These are phyloP conservation scores for Porites rus DNA, from an alignment of 92 coral and sea anemone species.

Conservation along the genomic window DNA sequence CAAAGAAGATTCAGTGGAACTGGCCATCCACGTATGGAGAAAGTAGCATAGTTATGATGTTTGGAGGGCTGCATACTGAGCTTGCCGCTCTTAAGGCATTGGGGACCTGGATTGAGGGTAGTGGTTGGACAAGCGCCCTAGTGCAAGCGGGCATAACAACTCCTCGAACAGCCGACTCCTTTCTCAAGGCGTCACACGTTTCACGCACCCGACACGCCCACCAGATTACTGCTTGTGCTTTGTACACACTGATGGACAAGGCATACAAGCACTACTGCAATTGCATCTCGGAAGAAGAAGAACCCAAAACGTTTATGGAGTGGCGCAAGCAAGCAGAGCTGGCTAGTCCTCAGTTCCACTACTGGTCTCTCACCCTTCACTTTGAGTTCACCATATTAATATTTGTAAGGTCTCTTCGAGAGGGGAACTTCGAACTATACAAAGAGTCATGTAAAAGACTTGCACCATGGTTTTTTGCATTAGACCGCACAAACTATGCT, in stretches of 20 bases:
- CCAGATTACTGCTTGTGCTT: constrained; percentile 47
- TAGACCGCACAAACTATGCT: constrained; percentile 48
- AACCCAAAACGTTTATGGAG: constrained; percentile 3
- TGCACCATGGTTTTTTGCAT: constrained; percentile 51
- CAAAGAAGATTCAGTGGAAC: constrained; percentile 54
- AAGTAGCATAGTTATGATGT: background rate
- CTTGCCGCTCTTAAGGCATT: constrained; percentile 39
- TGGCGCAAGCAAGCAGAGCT: constrained; percentile 10
- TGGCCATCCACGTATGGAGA: background rate
- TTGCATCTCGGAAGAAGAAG: background rate
- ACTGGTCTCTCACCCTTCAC: constrained; percentile 40
- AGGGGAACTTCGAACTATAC: constrained; percentile 42
- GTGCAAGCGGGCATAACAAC: constrained; percentile 60
- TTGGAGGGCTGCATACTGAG: constrained; percentile 1
- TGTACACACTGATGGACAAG: constrained; percentile 33
- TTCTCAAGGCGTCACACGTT: constrained; percentile 46
- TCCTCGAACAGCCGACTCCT: constrained; percentile 60
- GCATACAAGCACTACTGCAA: constrained; percentile 36
- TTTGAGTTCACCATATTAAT: constrained; percentile 23
- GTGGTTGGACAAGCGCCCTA: constrained; percentile 68
- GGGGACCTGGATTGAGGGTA: constrained; percentile 61
- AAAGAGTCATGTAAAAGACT: background rate
- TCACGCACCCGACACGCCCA: constrained; percentile 51
- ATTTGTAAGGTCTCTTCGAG: constrained; percentile 47
- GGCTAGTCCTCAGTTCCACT: constrained; percentile 44